A percentile compares a stretch with the other conserved stretches of the same genome.
Evolutionary conservation across 2,797 vertebrate genomes (phyloP).

Genomic region (Tympanoctomys barrerae): DNA sequence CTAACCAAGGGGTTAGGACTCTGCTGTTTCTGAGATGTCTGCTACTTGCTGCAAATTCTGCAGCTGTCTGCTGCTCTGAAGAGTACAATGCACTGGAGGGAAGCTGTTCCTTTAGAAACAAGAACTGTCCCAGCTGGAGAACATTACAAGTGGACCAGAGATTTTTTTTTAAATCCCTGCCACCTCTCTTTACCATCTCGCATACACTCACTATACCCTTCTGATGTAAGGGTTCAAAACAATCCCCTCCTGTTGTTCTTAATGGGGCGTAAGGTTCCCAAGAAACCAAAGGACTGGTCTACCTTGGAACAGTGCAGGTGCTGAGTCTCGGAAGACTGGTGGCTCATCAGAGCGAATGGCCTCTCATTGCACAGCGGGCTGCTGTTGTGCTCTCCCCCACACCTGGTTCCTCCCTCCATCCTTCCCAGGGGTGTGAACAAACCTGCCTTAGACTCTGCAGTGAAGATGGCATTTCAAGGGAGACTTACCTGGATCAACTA

Average conservation of each 20-base stretch:
- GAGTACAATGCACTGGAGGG: constrained; percentile 73
- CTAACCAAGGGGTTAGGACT: constrained; percentile 83
- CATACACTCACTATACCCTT: background rate
- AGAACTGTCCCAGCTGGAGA: background rate
- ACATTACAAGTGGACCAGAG: constrained; percentile 71
- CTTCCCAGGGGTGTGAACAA: constrained; percentile 30
- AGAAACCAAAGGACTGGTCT: constrained; percentile 14
- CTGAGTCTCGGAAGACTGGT: background rate
- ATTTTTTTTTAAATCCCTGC: constrained; percentile 70
- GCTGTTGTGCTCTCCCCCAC: background rate
- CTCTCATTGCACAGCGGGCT: background rate
- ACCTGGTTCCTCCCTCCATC: background rate
- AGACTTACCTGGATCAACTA: background rate
- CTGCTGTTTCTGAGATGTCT: constrained; percentile 83
- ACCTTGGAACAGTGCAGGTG: background rate
- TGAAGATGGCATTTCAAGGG: constrained; percentile 68
- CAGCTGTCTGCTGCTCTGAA: constrained; percentile 75
- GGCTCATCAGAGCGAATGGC: accelerated
- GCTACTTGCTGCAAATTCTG: constrained; percentile 82
- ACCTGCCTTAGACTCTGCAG: constrained; percentile 74
- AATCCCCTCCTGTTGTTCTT: constrained; percentile 7
- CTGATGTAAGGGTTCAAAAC: background rate
- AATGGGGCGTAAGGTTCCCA: constrained; percentile 47
- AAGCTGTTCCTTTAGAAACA: constrained; percentile 4
- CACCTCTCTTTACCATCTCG: constrained; percentile 11